Evolutionary conservation across 2,113 vertebrate genomes (phyloP).

Genomic region (Peromyscus leucopus): DNA sequence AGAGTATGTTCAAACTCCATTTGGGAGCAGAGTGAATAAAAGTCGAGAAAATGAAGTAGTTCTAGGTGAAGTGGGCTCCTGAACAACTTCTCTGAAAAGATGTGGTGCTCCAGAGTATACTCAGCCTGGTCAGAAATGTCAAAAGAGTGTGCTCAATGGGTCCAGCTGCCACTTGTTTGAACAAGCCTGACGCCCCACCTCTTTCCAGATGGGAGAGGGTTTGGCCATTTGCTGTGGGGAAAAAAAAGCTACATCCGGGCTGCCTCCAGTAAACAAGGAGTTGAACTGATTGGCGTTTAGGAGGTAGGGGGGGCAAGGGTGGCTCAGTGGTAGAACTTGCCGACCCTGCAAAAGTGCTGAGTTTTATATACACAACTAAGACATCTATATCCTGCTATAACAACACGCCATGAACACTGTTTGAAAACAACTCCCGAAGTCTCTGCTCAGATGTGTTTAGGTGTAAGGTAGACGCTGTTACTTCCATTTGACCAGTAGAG

Average conservation of each 20-base stretch:
- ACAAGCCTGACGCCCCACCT: neutral
- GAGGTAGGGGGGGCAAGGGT: neutral
- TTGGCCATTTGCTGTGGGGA: neutral
- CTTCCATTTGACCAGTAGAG: neutral
- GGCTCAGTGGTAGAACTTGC: neutral
- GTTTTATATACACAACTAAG: neutral
- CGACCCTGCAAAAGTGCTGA: neutral
- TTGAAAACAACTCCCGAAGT: neutral
- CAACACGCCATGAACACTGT: accelerated
- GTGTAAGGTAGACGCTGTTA: neutral
- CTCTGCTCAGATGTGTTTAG: neutral
- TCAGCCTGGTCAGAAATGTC: neutral
- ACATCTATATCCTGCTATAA: neutral
- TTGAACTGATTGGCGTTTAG: neutral
- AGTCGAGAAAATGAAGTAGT: neutral
- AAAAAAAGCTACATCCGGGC: neutral
- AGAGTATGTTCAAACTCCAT: slow-evolving; percentile 20
- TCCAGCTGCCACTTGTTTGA: slow-evolving; percentile 63
- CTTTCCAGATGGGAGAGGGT: slow-evolving; percentile 24
- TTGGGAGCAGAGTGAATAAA: slow-evolving; percentile 16
- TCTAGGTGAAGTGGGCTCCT: slow-evolving; percentile 33
- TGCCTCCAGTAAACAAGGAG: neutral
- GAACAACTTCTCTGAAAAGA: slow-evolving; percentile 23
- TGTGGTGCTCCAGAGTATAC: neutral
- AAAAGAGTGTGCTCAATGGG: neutral